A percentile compares a stretch with the other conserved stretches of the same genome.
Evolutionary conservation across 2,113 vertebrate genomes (phyloP).

Genomic region (Edolisoma coerulescens): DNA sequence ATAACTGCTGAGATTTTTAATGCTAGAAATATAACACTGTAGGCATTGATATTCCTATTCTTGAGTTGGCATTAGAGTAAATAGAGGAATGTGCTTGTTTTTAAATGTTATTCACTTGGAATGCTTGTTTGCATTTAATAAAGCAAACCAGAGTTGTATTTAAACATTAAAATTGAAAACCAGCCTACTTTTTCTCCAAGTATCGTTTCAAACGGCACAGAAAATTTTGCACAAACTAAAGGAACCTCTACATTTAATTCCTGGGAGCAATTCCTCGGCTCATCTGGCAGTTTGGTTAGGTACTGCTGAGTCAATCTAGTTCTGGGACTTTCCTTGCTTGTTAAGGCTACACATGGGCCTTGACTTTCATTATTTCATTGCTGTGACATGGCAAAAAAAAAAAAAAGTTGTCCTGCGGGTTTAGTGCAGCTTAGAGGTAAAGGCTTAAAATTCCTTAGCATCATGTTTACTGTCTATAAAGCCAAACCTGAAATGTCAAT

Average conservation of each 20-base stretch:
- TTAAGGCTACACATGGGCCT: not conserved
- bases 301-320: conserved; percentile 49
- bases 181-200: not conserved
- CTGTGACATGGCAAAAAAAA: not conserved
- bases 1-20: not conserved
- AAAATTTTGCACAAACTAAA: conserved; percentile 55
- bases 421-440: not conserved
- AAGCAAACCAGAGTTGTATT: conserved; percentile 47
- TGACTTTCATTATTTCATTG: conserved; percentile 12
- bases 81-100: conserved; percentile 27
- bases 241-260: conserved; percentile 32
- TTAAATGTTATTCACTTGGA: conserved; percentile 38
- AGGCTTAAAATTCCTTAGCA: conserved; percentile 14
- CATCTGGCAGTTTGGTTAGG: conserved; percentile 22
- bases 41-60: conserved; percentile 23
- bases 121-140: conserved; percentile 49
- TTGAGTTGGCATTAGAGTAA: conserved; percentile 21
- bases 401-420: not conserved
- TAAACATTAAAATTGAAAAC: conserved; percentile 62
- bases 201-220: conserved; percentile 53
- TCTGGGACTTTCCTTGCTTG: not conserved
- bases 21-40: not conserved
- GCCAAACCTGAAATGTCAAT: not conserved
- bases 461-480: not conserved
- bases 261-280: conserved; percentile 4